Evolutionary conservation across 2,888 invertebrate genomes (phyloP).

Genomic region (Tachina lurida): DNA sequence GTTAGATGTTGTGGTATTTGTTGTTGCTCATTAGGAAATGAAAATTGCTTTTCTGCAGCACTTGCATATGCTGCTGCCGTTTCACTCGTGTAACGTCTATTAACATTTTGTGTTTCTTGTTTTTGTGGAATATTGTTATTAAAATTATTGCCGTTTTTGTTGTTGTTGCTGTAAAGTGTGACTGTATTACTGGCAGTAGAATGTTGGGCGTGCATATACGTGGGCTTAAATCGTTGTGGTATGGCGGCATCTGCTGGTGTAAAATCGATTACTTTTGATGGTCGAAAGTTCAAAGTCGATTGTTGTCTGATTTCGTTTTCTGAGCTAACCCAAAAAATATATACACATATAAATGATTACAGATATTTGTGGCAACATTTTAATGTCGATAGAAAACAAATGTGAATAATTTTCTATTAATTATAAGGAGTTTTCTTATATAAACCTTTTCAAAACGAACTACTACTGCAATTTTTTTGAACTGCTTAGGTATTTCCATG

Average conservation of each 20-base stretch:
- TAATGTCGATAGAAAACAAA: too few species aligned
- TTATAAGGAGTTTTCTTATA: too few species aligned
- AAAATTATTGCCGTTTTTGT: slow-evolving; percentile 9
- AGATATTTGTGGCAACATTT: background rate
- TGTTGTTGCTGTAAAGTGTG: slow-evolving; percentile 18
- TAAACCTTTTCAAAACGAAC: too few species aligned
- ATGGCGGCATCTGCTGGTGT: slow-evolving; percentile 77
- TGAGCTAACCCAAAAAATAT: slow-evolving; percentile 12
- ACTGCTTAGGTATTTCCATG: background rate
- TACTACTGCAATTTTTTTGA: background rate
- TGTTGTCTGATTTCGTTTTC: slow-evolving; percentile 17
- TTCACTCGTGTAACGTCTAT: slow-evolving; percentile 61
- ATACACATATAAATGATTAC: background rate
- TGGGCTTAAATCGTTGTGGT: slow-evolving; percentile 74
- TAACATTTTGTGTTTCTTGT: slow-evolving; percentile 68
- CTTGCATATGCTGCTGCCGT: slow-evolving; percentile 47
- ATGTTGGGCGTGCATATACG: slow-evolving; percentile 73
- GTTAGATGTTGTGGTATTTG: slow-evolving; percentile 74
- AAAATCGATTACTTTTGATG: slow-evolving; percentile 78
- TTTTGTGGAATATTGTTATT: slow-evolving; percentile 40
- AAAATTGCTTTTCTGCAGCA: slow-evolving; percentile 63
- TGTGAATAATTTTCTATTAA: too few species aligned
- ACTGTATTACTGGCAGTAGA: slow-evolving; percentile 47
- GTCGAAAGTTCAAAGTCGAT: slow-evolving; percentile 74
- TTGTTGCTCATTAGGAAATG: slow-evolving; percentile 71